A percentile compares a stretch with the other conserved stretches of the same genome.
Evolutionary conservation across 2,797 vertebrate genomes (phyloP).

Genomic region (Tenualosa thibaudeaui): DNA sequence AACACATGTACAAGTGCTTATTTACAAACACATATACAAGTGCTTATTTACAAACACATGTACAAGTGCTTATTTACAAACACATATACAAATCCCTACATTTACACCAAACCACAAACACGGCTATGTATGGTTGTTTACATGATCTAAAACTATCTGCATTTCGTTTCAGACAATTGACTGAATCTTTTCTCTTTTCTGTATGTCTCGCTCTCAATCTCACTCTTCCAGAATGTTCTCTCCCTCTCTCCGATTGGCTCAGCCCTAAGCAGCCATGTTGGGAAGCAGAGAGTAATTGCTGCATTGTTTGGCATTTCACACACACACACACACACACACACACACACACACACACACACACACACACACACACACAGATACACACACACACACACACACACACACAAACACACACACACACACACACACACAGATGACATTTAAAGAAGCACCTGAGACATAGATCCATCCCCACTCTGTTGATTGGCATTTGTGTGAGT

Average conservation of each 20-base stretch:
- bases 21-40: background rate
- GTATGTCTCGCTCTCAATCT: background rate
- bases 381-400: background rate
- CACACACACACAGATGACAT: background rate
- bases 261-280: slow-evolving; percentile 36
- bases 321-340: background rate
- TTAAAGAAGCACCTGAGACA: slow-evolving; percentile 13
- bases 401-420: background rate
- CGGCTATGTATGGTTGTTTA: too few relatives aligned
- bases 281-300: slow-evolving; percentile 49
- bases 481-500: background rate
- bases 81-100: too few relatives aligned
- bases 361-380: background rate
- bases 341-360: background rate
- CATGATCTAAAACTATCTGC: too few relatives aligned
- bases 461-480: background rate
- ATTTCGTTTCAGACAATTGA: background rate
- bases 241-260: slow-evolving; percentile 35
- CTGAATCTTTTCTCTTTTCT: background rate
- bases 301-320: slow-evolving; percentile 52
- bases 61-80: too few relatives aligned
- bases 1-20: background rate
- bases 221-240: background rate
- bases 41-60: too few relatives aligned
- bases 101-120: too few relatives aligned